A percentile compares a stretch with the other conserved stretches of the same genome.
Conservation (phyloP, 2,113 vertebrate species). For the Pygoscelis antarcticus region DNA sequence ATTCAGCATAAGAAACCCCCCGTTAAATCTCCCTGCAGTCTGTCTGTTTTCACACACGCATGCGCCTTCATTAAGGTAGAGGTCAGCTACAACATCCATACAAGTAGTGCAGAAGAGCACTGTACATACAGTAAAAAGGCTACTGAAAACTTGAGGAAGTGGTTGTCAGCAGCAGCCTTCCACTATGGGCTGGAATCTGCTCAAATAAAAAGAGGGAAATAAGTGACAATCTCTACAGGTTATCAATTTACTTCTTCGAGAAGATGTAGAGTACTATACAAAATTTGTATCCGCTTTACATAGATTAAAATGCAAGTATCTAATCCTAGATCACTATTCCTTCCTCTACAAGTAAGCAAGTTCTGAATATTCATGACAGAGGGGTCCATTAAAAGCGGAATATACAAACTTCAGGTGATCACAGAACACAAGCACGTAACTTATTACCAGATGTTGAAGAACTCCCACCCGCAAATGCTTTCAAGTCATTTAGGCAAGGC, state of each 20-base stretch:
- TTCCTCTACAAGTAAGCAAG: not conserved
- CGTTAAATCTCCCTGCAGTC: not conserved
- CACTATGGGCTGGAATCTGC: not conserved
- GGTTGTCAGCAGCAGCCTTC: not conserved
- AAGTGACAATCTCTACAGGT: not conserved
- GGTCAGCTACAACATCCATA: not conserved
- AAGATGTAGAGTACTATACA: not conserved
- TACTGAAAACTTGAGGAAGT: not conserved
- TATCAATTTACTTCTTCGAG: not conserved
- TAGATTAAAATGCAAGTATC: not conserved
- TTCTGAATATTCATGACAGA: not conserved
- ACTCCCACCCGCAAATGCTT: not conserved
- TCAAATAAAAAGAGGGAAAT: not conserved
- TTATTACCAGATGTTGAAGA: not conserved
- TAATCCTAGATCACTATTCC: not conserved
- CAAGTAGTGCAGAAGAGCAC: not conserved
- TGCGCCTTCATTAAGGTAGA: not conserved
- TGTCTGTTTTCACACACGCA: not conserved
- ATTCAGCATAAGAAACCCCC: not conserved
- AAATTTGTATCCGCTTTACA: not conserved
- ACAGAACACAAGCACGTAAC: accelerated
- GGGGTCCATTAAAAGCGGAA: not conserved
- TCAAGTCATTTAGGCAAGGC: not conserved
- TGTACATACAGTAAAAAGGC: not conserved
- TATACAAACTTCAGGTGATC: not conserved